Evolutionary conservation across 2,888 invertebrate genomes (phyloP).

Genomic region (Stenodema calcarata): DNA sequence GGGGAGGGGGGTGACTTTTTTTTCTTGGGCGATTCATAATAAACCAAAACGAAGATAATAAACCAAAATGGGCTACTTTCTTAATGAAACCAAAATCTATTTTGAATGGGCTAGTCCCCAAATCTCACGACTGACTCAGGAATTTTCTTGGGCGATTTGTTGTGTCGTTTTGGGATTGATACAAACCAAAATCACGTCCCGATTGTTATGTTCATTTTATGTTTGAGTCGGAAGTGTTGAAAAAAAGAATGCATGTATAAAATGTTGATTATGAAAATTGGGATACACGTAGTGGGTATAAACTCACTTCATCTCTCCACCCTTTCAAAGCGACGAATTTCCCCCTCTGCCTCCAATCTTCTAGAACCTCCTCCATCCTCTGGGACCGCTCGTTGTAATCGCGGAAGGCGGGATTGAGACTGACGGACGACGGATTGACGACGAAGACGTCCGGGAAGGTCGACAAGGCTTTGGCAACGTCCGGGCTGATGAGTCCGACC

Average conservation of each 20-base stretch:
- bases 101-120: too few species aligned
- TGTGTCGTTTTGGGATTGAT: too few species aligned
- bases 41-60: too few species aligned
- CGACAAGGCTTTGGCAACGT: conserved; percentile 80
- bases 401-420: conserved; percentile 85
- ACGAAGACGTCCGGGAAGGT: conserved; percentile 83
- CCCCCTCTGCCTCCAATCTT: conserved; percentile 76
- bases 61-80: too few species aligned
- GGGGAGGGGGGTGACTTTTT: too few species aligned
- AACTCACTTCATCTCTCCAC: conserved; percentile 82
- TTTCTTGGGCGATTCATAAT: too few species aligned
- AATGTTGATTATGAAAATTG: neutral
- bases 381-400: conserved; percentile 83
- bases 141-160: too few species aligned
- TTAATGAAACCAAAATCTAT: too few species aligned
- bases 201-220: neutral
- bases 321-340: conserved; percentile 83
- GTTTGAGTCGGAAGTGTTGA: neutral
- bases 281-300: too few species aligned
- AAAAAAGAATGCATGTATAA: neutral
- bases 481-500: conserved; percentile 85
- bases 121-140: too few species aligned
- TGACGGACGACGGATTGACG: conserved; percentile 75
- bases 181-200: too few species aligned
- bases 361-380: conserved; percentile 79